Base-by-base conservation (phyloP, 2,113 vertebrate genomes). In the Cervus canadensis region DNA sequence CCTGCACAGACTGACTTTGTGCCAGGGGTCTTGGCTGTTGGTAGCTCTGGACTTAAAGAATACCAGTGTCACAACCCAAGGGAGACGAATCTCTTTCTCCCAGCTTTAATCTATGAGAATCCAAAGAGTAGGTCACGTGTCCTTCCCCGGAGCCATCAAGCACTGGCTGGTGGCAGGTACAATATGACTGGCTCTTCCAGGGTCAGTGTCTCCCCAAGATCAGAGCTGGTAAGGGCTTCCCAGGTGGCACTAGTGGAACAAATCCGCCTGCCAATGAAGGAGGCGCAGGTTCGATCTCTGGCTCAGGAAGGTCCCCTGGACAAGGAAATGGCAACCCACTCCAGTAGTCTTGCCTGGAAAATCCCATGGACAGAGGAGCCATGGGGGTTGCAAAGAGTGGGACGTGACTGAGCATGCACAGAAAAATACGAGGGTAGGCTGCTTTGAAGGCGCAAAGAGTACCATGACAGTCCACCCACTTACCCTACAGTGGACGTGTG, bases 401-500 rank as follows among this genome's bases (percentile, higher is more conserved):
- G 36, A 26, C 1, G 12, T 76, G 36, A 43, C 23, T 43, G 21
- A 40, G 36, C 71, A 43, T 7, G 23, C 71, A 43, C 71, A 76
- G 89, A 64, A 57, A 43, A 95, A 25, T 13, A 50, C 1, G 15
- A 45, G 54, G 36, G 54, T 40, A 33, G 19, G 12, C 21, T 7
- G 33, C 26, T 82, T 40, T 62, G 67, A 25, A 87, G 79, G n/a
- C 5, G 12, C 4, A 11, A 11, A 48, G 4, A 19, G 30, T 57
- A 8, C 21, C 52, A 0, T 7, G 4, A 4, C 12, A 26, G 43
- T 21, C n/a, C 4, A 33, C 11, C 7, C 67, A 25, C 57, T 36
- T 8, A 36, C 67, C n/a, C 30, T 40, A 11, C 7, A 8, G 40
- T 2, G 76, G 5, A 6, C n/a, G 1, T 13, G 0, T 7, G 2